A percentile compares a stretch with the other conserved stretches of the same genome.
phyloP scores from a whole-genome alignment of 2,888 invertebrate species.

The Tillus elongatus region DNA sequence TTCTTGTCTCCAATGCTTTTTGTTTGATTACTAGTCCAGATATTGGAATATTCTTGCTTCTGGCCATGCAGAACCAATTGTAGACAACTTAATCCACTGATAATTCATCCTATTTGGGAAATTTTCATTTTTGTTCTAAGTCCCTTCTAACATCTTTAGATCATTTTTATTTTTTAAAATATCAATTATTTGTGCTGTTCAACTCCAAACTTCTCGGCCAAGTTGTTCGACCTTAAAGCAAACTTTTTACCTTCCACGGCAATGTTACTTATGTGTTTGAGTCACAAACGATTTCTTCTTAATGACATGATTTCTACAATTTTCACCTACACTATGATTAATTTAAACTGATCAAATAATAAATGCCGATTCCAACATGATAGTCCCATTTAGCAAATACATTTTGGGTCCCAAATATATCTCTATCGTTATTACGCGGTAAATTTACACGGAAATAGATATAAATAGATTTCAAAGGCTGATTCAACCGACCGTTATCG shows the following conservation, averaged over 20 bases:
- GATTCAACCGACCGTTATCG: no score
- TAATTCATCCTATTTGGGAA: conserved; percentile 12
- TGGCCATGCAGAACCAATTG: conserved; percentile 15
- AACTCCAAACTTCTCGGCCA: no score
- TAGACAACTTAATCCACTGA: conserved; percentile 14
- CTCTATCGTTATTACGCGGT: no score
- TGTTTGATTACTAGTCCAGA: conserved; percentile 14
- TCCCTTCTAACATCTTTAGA: conserved; percentile 10
- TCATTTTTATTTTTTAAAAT: conserved; percentile 14
- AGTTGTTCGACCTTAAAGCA: not conserved
- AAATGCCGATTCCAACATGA: no score
- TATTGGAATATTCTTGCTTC: conserved; percentile 15
- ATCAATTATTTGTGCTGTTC: no score
- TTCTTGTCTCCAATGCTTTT: conserved; percentile 14
- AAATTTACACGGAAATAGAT: no score
- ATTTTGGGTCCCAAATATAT: no score
- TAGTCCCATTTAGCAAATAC: no score
- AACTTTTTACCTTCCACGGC: conserved; percentile 14
- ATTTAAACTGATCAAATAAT: conserved; percentile 4
- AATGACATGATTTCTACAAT: not conserved
- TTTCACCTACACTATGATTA: not conserved
- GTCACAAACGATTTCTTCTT: conserved; percentile 2
- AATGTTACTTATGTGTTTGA: conserved; percentile 12
- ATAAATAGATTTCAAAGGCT: no score
- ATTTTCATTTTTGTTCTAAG: conserved; percentile 13